Percentiles rank a stretch among this genome's conserved stretches.
phyloP scores from a whole-genome alignment of 2,797 vertebrate species.

The Hypotaenidia okinawae region DNA sequence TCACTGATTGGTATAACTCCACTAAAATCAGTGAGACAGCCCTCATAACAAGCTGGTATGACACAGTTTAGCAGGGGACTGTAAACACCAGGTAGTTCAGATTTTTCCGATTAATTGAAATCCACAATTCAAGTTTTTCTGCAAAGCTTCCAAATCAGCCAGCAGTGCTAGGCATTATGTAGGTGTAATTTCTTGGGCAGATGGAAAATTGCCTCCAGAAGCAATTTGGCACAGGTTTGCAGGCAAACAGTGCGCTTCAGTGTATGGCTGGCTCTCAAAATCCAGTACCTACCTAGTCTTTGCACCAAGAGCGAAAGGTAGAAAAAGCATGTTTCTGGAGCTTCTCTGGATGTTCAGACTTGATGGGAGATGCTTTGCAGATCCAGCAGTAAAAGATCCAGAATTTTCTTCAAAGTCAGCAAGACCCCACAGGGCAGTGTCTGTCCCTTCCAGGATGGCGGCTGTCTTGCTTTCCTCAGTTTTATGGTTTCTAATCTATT shows the following conservation, averaged over 20 bases:
- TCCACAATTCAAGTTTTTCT: background rate
- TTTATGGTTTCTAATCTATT: slow-evolving; percentile 69
- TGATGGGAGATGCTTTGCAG: background rate
- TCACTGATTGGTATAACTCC: background rate
- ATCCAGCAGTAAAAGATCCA: background rate
- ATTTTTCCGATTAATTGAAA: slow-evolving; percentile 38
- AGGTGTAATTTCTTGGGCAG: background rate
- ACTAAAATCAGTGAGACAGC: background rate
- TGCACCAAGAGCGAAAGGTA: background rate
- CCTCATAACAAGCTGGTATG: background rate
- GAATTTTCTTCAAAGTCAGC: slow-evolving; percentile 47
- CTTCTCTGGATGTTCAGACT: background rate
- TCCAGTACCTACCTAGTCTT: background rate
- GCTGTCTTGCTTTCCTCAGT: slow-evolving; percentile 43
- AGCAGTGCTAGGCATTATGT: background rate
- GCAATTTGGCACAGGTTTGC: background rate
- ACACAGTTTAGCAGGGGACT: background rate
- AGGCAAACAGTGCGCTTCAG: background rate
- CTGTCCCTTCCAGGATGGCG: slow-evolving; percentile 36
- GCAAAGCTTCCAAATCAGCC: background rate
- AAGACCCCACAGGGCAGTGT: background rate
- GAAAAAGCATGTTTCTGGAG: background rate
- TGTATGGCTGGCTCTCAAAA: background rate
- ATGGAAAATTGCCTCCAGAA: background rate
- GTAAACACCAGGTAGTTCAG: background rate